Evolutionary conservation across 2,113 vertebrate genomes (phyloP), one percentile per base, ranked within the genome.

Genomic region (Ceyx cyanopectus): DNA sequence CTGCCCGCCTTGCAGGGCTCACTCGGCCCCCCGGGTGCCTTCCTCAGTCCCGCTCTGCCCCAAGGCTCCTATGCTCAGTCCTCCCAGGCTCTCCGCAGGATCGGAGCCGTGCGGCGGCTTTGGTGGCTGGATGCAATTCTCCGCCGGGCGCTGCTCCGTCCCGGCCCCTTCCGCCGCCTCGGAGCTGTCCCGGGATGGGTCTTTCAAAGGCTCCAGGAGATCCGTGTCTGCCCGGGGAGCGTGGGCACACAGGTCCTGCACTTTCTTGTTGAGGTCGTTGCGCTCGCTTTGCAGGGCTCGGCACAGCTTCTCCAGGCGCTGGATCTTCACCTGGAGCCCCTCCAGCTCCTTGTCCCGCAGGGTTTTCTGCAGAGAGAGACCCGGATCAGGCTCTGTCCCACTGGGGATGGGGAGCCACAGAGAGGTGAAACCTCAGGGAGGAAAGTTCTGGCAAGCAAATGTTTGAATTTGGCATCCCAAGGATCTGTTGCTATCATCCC

Each of bases 261-360:
- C 99, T 89, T 99, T 99, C 97, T 99, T 99, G 91, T 98, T 99
- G 92, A 99, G 98, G 96, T 99, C 99, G 16, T 99, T 99, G 70
- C 99, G 98, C 54, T 99, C 99, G 0, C 98, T 98, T 89, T 99
- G 99, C 46, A 99, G 98, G 0, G 99, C 99, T 50, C 99, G 98
- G 87, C 99, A 99, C 20, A 99, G 97, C 93, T 99, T 99, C 96
- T 99, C 99, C 66, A 99, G 96, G 37, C 98, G 97, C 95, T 99
- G 99, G 73, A 99, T 99, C 93, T 99, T 99, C 82, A 98, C 97
- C 96, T 99, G 99, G 5, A 99, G 98, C 29, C 98, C 98, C 70
- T 99, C 99, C 2, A 99, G 96, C 32, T 99, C 99, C 46, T 98
- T 98, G 90, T 99, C 99, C 40, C 98, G 98, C 3, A 98, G 95